Base-by-base conservation (phyloP, 2,113 vertebrate species). In the Meles meles region DNA sequence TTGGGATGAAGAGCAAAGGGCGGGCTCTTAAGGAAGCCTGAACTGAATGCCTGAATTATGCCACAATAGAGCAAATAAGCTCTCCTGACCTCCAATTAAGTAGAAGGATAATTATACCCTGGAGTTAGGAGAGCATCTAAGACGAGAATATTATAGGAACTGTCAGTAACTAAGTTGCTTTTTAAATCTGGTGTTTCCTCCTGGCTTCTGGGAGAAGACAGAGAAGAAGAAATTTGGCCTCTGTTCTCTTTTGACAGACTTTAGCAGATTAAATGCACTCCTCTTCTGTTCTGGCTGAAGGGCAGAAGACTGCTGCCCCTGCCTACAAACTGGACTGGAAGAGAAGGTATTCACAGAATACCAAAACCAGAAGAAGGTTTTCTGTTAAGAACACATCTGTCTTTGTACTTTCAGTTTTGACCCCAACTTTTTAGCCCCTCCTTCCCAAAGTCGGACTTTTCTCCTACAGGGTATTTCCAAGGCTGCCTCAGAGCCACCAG, bases 31-130 rank as follows among this genome's bases (percentile, higher is more conserved):
- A 88, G 84, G 90, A 97, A 90, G 34, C 52, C 76, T 85, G 67
- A 94, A 79, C 77, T 55, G 34, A 93, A 80, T 61, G 88, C 44
- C 31, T 95, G 96, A 98, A 95, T 98, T 95, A 93, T 65, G 44
- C 80, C 96, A 97, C 97, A 96, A 98, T 6, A 88, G 39, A 90
- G 90, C n/a, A 79, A 92, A 93, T 87, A 96, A 76, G 77, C 61
- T 97, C 87, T 91, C 93, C 80, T n/a, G 94, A 96, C 76, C 76
- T 93, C 85, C 86, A 97, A 95, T 31, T 61, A 98, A 98, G 65
- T 96, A 52, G 7, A 69, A 27, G 57, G 86, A 67, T 95, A 89
- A 96, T 84, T 96, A 83, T 27, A 80, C 83, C 92, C 93, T 52
- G 52, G 89, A 97, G 93, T 83, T 47, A 76, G 59, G n/a, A 67